Base-by-base conservation (phyloP, 2,113 vertebrate species). In the Sigmodon hispidus region DNA sequence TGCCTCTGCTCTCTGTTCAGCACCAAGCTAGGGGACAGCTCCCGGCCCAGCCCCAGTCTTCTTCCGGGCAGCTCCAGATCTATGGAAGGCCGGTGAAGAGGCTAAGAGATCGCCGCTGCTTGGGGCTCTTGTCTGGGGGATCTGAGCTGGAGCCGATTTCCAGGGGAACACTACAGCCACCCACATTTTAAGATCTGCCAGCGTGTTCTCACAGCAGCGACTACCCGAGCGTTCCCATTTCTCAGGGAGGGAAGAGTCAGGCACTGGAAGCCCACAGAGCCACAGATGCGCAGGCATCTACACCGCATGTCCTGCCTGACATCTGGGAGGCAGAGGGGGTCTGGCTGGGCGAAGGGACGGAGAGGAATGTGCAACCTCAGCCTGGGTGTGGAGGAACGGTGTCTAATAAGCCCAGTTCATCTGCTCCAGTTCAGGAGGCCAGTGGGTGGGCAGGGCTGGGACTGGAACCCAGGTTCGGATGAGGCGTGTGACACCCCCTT, bases 11-110 rank as follows among this genome's bases (percentile, higher is more conserved):
- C 45, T 63, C 2, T 0, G 24, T 92, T 97, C 97, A 97, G 97
- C 92, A 97, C 96, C 88, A 21, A 90, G 0, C 24, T 1, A 26
- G 1, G 1, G 93, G 96, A 97, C 96, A 97, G 97, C 95, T 96
- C 95, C 94, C 70, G 1, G 11, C 16, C 59, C 0, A 0, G 34
- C 22, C 17, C 3, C 0, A 0, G 34, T 13, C 3, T 67, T 36
- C 11, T 4, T 9, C 3, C 45, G 0, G 0, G 17, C 72, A 11
- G 31, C 31, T n/a, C 31, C 77, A 22, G 17, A 9, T n/a, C 31
- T 45, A 9, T 0, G 0, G n/a, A 52, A 50, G 77, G 48, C 10
- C 0, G 3, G 0, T 1, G 70, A 34, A 75, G 31, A 75, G 55
- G 63, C 63, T 55, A 19, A 16, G 84, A 57, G 45, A 12, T 34